phyloP scores from a whole-genome alignment of 2,888 invertebrate genomes.

The Melieria picta region DNA sequence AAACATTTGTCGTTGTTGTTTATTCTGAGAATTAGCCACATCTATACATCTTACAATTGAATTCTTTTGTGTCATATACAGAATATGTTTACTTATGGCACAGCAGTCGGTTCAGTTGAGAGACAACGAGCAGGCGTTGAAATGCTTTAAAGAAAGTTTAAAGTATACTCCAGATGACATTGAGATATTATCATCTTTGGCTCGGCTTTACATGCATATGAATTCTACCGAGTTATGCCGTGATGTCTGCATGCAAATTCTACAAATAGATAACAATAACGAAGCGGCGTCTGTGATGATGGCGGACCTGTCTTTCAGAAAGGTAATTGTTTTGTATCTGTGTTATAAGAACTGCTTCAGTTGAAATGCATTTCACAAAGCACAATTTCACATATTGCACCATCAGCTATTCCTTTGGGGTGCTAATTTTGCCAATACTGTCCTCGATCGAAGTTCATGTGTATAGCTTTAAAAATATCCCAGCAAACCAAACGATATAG shows the following conservation, averaged over 20 bases:
- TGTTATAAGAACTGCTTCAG: conserved; percentile 5
- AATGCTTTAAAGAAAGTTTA: conserved; percentile 87
- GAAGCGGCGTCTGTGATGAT: conserved; percentile 95
- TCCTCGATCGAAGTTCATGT: no score
- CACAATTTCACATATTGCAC: no score
- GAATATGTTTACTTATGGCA: conserved; percentile 78
- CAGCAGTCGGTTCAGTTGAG: conserved; percentile 74
- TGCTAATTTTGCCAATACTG: no score
- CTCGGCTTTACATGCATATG: conserved; percentile 84
- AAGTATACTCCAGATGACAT: conserved; percentile 81
- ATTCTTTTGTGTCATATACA: conserved; percentile 41
- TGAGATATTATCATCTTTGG: conserved; percentile 76
- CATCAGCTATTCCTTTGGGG: background rate
- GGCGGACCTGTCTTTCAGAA: conserved; percentile 93
- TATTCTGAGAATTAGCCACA: no score
- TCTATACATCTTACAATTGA: background rate
- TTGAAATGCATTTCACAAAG: no score
- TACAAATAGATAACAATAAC: conserved; percentile 87
- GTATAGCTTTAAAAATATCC: no score
- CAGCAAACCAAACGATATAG: no score
- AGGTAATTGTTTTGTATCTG: conserved; percentile 66
- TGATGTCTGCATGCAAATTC: conserved; percentile 82
- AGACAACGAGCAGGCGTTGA: conserved; percentile 80
- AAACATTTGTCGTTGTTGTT: no score
- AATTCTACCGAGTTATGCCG: conserved; percentile 90